Evolutionary conservation across 1,140 invertebrate genomes (phyloP).

Genomic region (Leucophenga varia): DNA sequence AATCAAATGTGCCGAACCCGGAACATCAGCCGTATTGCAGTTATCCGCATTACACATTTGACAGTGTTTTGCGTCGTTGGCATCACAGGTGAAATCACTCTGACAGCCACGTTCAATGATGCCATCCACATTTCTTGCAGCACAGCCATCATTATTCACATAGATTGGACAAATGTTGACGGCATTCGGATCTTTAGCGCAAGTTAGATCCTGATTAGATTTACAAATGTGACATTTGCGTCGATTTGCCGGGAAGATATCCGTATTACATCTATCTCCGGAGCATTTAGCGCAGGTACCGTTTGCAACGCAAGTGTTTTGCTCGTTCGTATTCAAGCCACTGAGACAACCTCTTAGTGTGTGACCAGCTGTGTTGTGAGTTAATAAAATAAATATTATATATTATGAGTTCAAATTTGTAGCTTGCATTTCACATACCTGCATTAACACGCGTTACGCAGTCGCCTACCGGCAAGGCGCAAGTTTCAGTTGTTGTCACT

Average conservation of each 20-base stretch:
- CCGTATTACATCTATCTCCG: slow-evolving; percentile 33
- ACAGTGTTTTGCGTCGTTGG: slow-evolving; percentile 27
- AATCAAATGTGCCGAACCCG: slow-evolving; percentile 18
- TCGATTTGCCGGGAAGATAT: slow-evolving; percentile 36
- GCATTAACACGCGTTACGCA: slow-evolving; percentile 24
- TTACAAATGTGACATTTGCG: slow-evolving; percentile 43
- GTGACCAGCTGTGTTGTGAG: slow-evolving; percentile 21
- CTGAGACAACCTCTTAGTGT: slow-evolving; percentile 41
- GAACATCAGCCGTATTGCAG: slow-evolving; percentile 37
- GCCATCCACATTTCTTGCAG: slow-evolving; percentile 12
- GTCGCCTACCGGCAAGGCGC: slow-evolving; percentile 22
- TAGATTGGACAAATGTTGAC: slow-evolving; percentile 39
- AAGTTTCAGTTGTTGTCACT: slow-evolving; percentile 14
- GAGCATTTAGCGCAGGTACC: slow-evolving; percentile 35
- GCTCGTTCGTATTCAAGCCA: slow-evolving; percentile 16
- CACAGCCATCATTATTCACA: slow-evolving; percentile 28
- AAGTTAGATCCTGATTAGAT: slow-evolving; percentile 20
- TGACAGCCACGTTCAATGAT: slow-evolving; percentile 32
- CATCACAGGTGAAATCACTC: slow-evolving; percentile 29
- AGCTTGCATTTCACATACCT: background rate
- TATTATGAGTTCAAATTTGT: background rate
- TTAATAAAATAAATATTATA: slow-evolving; percentile 9
- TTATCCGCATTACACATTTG: slow-evolving; percentile 31
- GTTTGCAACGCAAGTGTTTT: slow-evolving; percentile 21
- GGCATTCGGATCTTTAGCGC: slow-evolving; percentile 21